Evolutionary conservation across 92 coral and sea anemone genomes (phyloP), one percentile per base, ranked within the genome.

Genomic region (Montipora capitata): DNA sequence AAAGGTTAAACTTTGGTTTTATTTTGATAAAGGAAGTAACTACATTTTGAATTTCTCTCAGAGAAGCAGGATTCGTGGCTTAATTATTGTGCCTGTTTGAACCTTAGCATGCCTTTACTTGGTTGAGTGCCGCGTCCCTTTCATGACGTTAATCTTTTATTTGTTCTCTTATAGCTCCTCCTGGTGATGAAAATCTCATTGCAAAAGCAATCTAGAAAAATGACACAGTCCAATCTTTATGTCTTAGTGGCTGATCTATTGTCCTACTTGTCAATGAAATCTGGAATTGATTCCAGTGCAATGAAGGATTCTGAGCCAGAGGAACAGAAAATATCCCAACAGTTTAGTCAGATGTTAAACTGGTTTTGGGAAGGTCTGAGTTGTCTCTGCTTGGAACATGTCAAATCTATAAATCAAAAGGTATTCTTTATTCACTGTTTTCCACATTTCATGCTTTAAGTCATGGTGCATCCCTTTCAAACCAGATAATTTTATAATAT

Each of bases 301-400:
- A 43, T 3, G 12, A 68, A 27, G 11, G 40, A 59, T 59, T 59
- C 65, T 59, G n/a, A n/a, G 7, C 44, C 11, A 10, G 71, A 75
- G 66, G 85, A 71, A 18, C 44, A 80, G 40, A 83, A 80, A 61
- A 62, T 49, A 40, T 62, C 49, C 7, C 80, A 80, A 20, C 62
- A 12, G 39, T 64, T 66, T 12, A 82, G 66, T 11, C 49, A 80
- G 45, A 79, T 95, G 15, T 79, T 85, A 20, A 81, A 77, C 7
- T 93, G 92, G 92, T 95, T 95, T 87, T 95, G 98, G 98, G 84
- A 88, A 44, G 98, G 93, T 10, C 88, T 94, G 40, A 87, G 79
- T 13, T 83, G 43, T 17, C 39, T 83, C 10, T 83, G 87, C 61
- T 7, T 83, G 72, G 59, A 59, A 44, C 43, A 73, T 61, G 62